phyloP scores from a whole-genome alignment of 2,113 vertebrate genomes.

The Origma solitaria region DNA sequence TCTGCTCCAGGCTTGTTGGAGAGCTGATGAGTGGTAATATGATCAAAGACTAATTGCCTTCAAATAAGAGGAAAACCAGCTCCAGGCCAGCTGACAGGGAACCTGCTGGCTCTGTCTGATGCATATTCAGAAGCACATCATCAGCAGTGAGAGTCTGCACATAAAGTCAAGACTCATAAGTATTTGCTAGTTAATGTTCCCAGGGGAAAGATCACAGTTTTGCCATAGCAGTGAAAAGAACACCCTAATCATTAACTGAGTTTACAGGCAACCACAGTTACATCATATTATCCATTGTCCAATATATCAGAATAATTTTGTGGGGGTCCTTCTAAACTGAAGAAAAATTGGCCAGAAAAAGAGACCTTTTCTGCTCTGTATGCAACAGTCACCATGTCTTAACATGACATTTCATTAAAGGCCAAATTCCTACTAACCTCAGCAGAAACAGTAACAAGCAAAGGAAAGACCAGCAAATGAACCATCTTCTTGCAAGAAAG shows the following conservation, averaged over 20 bases:
- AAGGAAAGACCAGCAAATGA: not conserved
- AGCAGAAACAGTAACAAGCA: not conserved
- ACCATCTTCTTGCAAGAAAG: not conserved
- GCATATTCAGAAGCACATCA: not conserved
- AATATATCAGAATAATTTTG: not conserved
- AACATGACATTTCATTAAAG: not conserved
- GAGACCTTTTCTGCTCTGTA: not conserved
- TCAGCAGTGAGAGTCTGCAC: not conserved
- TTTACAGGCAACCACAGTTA: not conserved
- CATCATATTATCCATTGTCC: not conserved
- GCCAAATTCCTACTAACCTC: not conserved
- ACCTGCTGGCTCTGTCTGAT: not conserved
- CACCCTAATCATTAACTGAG: not conserved
- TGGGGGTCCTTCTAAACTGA: not conserved
- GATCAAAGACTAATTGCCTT: not conserved
- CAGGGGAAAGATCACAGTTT: not conserved
- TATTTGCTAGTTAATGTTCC: not conserved
- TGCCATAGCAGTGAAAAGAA: not conserved
- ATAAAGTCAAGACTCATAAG: not conserved
- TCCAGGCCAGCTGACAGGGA: not conserved
- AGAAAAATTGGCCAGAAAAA: not conserved
- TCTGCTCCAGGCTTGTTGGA: not conserved
- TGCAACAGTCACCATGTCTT: not conserved
- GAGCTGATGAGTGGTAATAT: not conserved
- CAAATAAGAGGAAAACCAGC: not conserved